Conservation (phyloP, 2,797 vertebrate species). For the Hydrocynus forskahlii region DNA sequence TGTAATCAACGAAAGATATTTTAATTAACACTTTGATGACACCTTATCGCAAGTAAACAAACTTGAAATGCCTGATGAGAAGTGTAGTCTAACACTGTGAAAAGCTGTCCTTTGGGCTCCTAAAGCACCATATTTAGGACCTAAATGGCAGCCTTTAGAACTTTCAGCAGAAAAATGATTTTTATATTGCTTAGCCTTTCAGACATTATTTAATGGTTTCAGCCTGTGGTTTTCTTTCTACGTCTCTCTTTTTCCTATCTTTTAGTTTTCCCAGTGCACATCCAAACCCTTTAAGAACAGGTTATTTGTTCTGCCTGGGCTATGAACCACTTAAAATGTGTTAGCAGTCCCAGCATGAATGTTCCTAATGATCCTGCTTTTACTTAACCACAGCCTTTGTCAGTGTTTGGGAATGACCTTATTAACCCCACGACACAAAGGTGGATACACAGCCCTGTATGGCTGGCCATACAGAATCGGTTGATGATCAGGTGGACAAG, state of each 20-base stretch:
- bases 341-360: slow-evolving; percentile 1
- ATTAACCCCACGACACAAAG: slow-evolving; percentile 10
- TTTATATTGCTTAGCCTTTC: neutral
- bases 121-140: slow-evolving; percentile 14
- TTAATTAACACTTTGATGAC: slow-evolving; percentile 40
- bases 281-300: neutral
- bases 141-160: slow-evolving; percentile 35
- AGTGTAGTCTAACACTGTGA: slow-evolving; percentile 64
- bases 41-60: slow-evolving; percentile 47
- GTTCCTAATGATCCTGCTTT: slow-evolving; percentile 7
- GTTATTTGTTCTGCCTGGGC: slow-evolving; percentile 13
- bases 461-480: slow-evolving; percentile 54
- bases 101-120: slow-evolving; percentile 31
- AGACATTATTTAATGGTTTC: slow-evolving; percentile 45
- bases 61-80: slow-evolving; percentile 57
- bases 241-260: neutral
- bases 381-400: slow-evolving; percentile 20
- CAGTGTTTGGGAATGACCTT: slow-evolving; percentile 5
- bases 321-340: slow-evolving; percentile 39
- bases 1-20: slow-evolving; percentile 34
- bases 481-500: slow-evolving; percentile 6
- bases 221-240: slow-evolving; percentile 23
- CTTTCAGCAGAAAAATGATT: slow-evolving; percentile 27
- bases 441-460: slow-evolving; percentile 33
- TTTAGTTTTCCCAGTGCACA: neutral